Evolutionary conservation across 2,888 invertebrate genomes (phyloP), one percentile per base, ranked within the genome.

Genomic region (Micoletzkya japonica): DNA sequence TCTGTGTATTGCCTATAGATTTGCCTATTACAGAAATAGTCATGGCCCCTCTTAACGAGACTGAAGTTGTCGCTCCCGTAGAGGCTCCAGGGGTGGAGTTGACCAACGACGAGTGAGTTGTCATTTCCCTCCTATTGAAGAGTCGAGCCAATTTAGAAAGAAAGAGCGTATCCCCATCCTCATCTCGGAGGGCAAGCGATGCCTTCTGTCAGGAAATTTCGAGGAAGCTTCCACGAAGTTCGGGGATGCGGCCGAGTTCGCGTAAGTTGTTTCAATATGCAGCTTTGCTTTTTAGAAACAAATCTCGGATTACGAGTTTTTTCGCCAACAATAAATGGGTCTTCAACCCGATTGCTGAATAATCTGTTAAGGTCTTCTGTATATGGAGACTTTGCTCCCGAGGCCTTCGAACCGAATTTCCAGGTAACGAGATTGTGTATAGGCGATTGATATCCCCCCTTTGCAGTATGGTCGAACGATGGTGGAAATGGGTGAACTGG

Each of bases 341-440:
- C n/a, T n/a, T n/a, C n/a, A n/a, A n/a, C n/a, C n/a, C n/a, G n/a
- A n/a, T n/a, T n/a, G n/a, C n/a, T n/a, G n/a, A n/a, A n/a, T n/a
- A n/a, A n/a, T n/a, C n/a, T n/a, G n/a, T 66, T 2, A 52, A 66
- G 64, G 30, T 52, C 37, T n/a, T 14, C 10, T 30, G n/a, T 30
- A 36, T 66, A 54, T 28, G 64, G 64, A 3, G 37, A 32, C 17
- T 50, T 66, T 44, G 54, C 52, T 10, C 20, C 17, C 0, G 54
- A 66, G 37, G 39, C 54, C n/a, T 66, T 66, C 37, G 64, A 66
- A 37, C 64, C 64, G 7, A 52, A 66, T 44, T 66, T 66, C 54
- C 26, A 36, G 64, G 63, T 63, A 14, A 17, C 49, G 17, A 59
- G 44, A 10, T 1, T 26, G 20, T 59, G 37, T 59, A 26, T 26